Evolutionary conservation across 1,140 invertebrate genomes (phyloP).

Genomic region (Anastatus disparis): DNA sequence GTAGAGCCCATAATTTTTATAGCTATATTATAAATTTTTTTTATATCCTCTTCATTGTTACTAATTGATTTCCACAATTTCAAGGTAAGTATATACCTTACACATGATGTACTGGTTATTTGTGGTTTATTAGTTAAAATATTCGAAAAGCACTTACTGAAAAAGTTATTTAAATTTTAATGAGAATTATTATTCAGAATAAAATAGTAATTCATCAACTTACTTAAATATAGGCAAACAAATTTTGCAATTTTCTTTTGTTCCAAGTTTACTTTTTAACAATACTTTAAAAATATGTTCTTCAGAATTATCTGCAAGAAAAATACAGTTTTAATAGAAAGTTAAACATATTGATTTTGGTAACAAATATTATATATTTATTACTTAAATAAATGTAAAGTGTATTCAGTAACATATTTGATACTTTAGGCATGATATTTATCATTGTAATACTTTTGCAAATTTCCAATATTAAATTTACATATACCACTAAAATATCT

Average conservation of each 20-base stretch:
- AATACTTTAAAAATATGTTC: slow-evolving; percentile 59
- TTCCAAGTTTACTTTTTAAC: slow-evolving; percentile 50
- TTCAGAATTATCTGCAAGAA: slow-evolving; percentile 55
- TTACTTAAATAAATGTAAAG: slow-evolving; percentile 59
- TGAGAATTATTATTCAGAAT: slow-evolving; percentile 9
- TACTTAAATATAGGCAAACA: slow-evolving; percentile 55
- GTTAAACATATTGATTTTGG: slow-evolving; percentile 14
- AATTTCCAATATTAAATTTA: slow-evolving; percentile 56
- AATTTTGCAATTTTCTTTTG: slow-evolving; percentile 51
- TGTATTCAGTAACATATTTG: slow-evolving; percentile 51
- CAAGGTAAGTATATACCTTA: slow-evolving; percentile 58
- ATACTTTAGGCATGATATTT: too few relatives aligned
- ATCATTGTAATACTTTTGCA: slow-evolving; percentile 33
- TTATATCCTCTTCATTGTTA: slow-evolving; percentile 47
- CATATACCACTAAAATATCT: slow-evolving; percentile 55
- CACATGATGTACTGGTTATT: slow-evolving; percentile 50
- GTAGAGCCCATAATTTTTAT: slow-evolving; percentile 50
- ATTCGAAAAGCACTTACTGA: slow-evolving; percentile 55
- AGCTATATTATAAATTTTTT: slow-evolving; percentile 53
- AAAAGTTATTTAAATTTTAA: too few relatives aligned
- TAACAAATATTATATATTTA: slow-evolving; percentile 18
- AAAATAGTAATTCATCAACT: slow-evolving; percentile 33
- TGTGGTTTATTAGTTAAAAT: slow-evolving; percentile 38
- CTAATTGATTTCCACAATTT: slow-evolving; percentile 55
- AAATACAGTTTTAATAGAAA: slow-evolving; percentile 18